Evolutionary conservation across 2,888 invertebrate species (phyloP), one percentile per base, ranked within the genome.

Genomic region (Rhaphigaster nebulosa): DNA sequence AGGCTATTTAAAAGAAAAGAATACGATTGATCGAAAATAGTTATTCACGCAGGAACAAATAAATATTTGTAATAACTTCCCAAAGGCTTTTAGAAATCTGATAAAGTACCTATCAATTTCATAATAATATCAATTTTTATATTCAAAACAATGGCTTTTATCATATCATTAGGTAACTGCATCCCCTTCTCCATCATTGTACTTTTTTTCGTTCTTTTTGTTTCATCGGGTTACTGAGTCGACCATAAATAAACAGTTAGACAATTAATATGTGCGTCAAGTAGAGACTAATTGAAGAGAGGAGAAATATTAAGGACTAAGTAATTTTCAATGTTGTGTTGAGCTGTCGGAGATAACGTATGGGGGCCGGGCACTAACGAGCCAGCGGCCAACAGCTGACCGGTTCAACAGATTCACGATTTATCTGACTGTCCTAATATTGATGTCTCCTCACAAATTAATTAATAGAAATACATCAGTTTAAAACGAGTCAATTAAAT

Each of bases 261-360:
- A 41, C 45, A 84, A 84, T 84, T 84, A 84, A 84, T 84, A 84
- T 15, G 41, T 45, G 26, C 26, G 84, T 84, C 84, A 84, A 84
- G 45, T n/a, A 26, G 41, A 84, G 45, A 29, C 84, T 84, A 50
- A 84, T 84, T 45, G 45, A 84, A 45, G 45, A 45, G 26, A 84
- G 15, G 45, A 84, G 26, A 84, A 84, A 84, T 84, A 84, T 84
- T 84, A 29, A 84, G 84, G n/a, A 15, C 84, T 84, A 84, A 84
- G 84, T 84, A 84, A 45, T 45, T 45, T 84, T 50, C 84, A 15
- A 84, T 84, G 84, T 84, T 13, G 45, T 45, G 45, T 45, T 20
- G 84, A n/a, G 45, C 84, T 84, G 84, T 84, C 45, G 45, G 45
- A 45, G 84, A 84, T 84, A 84, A 84, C 45, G 84, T 84, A 84